These are phyloP conservation scores for Elephantulus edwardii DNA, from an alignment of 2,113 vertebrate genomes.

Conservation along the genomic window DNA sequence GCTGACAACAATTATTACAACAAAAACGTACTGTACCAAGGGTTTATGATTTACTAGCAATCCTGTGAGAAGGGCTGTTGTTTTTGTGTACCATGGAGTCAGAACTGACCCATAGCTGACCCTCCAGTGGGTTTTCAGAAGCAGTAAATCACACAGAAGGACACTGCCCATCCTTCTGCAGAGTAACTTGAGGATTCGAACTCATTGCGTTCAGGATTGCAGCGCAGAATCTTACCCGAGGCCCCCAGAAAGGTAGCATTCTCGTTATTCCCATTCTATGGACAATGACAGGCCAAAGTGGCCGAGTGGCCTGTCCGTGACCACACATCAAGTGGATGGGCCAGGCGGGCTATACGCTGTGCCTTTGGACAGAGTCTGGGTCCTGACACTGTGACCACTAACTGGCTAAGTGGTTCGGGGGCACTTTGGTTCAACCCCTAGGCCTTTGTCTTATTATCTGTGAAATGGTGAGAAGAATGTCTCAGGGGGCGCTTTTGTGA, in stretches of 20 bases:
- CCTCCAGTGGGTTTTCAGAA: no score
- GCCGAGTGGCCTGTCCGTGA: accelerated
- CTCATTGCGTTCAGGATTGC: no score
- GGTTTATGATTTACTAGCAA: no score
- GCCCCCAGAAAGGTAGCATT: no score
- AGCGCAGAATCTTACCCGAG: no score
- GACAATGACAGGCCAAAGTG: background rate
- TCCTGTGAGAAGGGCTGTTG: no score
- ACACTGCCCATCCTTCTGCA: no score
- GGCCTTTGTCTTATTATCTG: background rate
- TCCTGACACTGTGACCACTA: background rate
- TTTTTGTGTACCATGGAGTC: no score
- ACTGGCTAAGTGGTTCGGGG: background rate
- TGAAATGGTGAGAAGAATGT: background rate
- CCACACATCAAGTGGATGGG: background rate
- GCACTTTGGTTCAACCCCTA: background rate
- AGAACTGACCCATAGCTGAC: no score
- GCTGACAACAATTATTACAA: background rate
- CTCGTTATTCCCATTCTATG: background rate
- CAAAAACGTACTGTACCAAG: background rate
- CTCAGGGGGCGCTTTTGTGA: background rate
- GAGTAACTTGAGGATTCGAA: no score
- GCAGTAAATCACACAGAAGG: no score
- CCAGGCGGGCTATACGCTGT: no score
- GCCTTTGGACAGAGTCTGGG: background rate